Evolutionary conservation across 2,888 invertebrate species (phyloP).

Genomic region (Panopea generosa): DNA sequence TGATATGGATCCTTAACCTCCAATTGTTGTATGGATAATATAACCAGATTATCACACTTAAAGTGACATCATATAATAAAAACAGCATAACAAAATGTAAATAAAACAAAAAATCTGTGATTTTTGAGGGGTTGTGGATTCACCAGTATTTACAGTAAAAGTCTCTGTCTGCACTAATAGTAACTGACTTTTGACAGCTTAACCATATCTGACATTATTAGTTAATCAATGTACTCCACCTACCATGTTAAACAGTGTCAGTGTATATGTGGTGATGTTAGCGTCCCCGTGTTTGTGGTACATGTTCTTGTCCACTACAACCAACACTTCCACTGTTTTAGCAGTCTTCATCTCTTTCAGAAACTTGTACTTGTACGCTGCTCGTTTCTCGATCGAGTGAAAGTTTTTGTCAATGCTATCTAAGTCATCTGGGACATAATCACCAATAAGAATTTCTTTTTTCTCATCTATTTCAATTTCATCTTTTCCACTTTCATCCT

Average conservation of each 20-base stretch:
- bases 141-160: too few relatives aligned
- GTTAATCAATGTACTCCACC: too few relatives aligned
- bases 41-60: too few relatives aligned
- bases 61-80: too few relatives aligned
- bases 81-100: too few relatives aligned
- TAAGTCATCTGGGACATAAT: slow-evolving; percentile 20
- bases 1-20: too few relatives aligned
- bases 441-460: slow-evolving; percentile 31
- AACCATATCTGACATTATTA: too few relatives aligned
- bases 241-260: slow-evolving; percentile 83
- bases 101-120: too few relatives aligned
- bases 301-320: slow-evolving; percentile 82
- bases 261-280: slow-evolving; percentile 82
- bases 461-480: slow-evolving; percentile 46
- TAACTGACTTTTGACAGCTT: too few relatives aligned
- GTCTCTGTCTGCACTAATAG: too few relatives aligned
- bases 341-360: slow-evolving; percentile 44
- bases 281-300: slow-evolving; percentile 79
- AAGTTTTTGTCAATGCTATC: slow-evolving; percentile 34
- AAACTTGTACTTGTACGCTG: slow-evolving; percentile 58
- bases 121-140: too few relatives aligned
- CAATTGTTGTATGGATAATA: too few relatives aligned
- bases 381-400: slow-evolving; percentile 50
- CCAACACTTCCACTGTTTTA: slow-evolving; percentile 80
- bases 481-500: slow-evolving; percentile 17